Percentiles rank a stretch among this genome's conserved stretches.
These are phyloP conservation scores for Scleropages formosus DNA, from an alignment of 2,797 vertebrate species.

Conservation along the genomic window DNA sequence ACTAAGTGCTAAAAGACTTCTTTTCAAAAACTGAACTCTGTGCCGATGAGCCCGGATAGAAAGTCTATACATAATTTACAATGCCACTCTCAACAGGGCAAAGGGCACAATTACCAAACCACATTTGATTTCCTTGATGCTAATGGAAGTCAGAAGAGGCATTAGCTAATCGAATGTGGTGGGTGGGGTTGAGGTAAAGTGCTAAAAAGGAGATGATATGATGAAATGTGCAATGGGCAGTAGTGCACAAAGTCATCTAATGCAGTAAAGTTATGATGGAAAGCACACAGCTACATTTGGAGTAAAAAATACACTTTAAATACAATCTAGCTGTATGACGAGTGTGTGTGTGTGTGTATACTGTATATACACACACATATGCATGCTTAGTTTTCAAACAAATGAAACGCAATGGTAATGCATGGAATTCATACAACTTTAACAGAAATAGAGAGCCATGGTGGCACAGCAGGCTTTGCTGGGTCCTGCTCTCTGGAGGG, in stretches of 20 bases:
- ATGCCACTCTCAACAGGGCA: constrained; percentile 54
- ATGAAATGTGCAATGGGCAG: constrained; percentile 8
- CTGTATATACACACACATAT: no score
- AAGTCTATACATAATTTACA: constrained; percentile 66
- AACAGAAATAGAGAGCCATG: no score
- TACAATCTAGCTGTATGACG: neutral
- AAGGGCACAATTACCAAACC: constrained; percentile 46
- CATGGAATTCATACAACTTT: no score
- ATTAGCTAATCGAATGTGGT: constrained; percentile 27
- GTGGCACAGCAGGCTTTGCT: no score
- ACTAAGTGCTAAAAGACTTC: constrained; percentile 3
- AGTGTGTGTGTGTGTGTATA: no score
- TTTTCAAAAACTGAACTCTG: neutral
- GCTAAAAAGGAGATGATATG: constrained; percentile 21
- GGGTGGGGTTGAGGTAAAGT: neutral
- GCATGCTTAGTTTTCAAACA: neutral
- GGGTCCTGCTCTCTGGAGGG: no score
- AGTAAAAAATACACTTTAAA: neutral
- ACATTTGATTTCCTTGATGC: constrained; percentile 46
- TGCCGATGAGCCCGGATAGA: constrained; percentile 20
- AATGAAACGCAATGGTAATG: no score
- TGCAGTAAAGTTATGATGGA: neutral
- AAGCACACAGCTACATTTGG: constrained; percentile 7
- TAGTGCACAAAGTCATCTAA: neutral
- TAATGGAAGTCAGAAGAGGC: constrained; percentile 56